Conservation (phyloP, 2,113 vertebrate species). For the Cinclus mexicanus region DNA sequence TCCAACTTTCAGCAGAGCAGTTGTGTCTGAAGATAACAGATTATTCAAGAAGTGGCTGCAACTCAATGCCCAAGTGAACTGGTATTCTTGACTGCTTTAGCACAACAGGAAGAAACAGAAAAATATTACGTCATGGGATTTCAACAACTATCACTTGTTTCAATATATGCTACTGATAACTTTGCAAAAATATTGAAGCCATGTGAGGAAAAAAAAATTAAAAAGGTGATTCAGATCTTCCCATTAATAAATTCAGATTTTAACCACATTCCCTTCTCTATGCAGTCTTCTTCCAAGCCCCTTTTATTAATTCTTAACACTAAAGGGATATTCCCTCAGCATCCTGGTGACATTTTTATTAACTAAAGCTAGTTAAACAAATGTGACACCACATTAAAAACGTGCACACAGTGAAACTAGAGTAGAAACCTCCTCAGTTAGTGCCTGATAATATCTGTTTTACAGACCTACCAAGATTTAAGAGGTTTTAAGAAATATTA, state of each 20-base stretch:
- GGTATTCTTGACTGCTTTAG: background rate
- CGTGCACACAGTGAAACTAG: background rate
- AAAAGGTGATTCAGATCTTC: background rate
- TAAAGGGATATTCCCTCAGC: background rate
- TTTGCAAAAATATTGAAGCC: constrained; percentile 68
- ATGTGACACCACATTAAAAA: background rate
- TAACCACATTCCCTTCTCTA: background rate
- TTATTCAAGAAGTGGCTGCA: background rate
- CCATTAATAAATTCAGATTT: background rate
- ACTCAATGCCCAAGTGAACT: background rate
- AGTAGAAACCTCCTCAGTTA: background rate
- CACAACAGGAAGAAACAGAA: constrained; percentile 9
- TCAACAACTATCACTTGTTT: constrained; percentile 30
- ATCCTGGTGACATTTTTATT: background rate
- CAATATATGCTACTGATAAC: constrained; percentile 64
- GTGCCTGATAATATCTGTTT: background rate
- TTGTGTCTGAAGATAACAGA: background rate
- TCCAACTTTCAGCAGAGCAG: constrained; percentile 23
- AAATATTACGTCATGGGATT: constrained; percentile 67
- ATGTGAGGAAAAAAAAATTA: background rate
- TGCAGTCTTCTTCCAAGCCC: background rate
- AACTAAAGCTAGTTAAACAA: background rate
- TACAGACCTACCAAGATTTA: background rate
- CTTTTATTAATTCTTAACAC: background rate
- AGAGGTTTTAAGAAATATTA: background rate